Evolutionary conservation across 2,797 vertebrate genomes (phyloP), one percentile per base, ranked within the genome.

Genomic region (Adrianichthys oophorus): DNA sequence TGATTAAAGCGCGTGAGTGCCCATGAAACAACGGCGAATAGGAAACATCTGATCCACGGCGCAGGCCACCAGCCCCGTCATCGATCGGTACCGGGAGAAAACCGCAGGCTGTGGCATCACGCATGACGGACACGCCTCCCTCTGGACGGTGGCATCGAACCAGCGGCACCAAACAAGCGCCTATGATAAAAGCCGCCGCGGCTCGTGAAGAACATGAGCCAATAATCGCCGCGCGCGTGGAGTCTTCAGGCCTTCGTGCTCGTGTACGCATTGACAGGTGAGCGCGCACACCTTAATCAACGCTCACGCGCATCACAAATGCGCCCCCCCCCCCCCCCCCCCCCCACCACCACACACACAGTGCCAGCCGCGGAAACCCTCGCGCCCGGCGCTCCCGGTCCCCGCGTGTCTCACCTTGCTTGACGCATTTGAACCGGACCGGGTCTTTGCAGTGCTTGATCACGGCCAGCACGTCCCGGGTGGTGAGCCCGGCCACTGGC

Each of bases 361-460:
- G 17, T 19, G 41, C 53, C 42, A 55, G 48, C 64, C 63, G 56
- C 47, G 23, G 6, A 41, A 41, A 17, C 26, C 48, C 2, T 26
- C n/a, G 47, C 50, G 52, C 65, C 15, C 42, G 21, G 54, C 52
- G 47, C 78, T 66, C 66, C 37, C n/a, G 21, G 37, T 55, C 52
- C 48, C 68, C 65, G 0, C 16, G 48, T 23, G 42, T 56, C 90
- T 93, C 85, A 98, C 97, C 97, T 97, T 98, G 96, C 74, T 94
- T 96, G 79, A 98, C 97, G 91, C 96, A 98, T 91, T 98, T 99
- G 87, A 98, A 95, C 69, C 96, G 94, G 78, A 98, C 93, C 77
- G 96, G 97, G 87, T 98, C 97, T 89, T 98, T 98, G 94, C 97
- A 98, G 91, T 98, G 96, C 78, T 95, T 96, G 82, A 98, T 96